Evolutionary conservation across 2,797 vertebrate species (phyloP), one percentile per base, ranked within the genome.

Genomic region (Bradypus variegatus): DNA sequence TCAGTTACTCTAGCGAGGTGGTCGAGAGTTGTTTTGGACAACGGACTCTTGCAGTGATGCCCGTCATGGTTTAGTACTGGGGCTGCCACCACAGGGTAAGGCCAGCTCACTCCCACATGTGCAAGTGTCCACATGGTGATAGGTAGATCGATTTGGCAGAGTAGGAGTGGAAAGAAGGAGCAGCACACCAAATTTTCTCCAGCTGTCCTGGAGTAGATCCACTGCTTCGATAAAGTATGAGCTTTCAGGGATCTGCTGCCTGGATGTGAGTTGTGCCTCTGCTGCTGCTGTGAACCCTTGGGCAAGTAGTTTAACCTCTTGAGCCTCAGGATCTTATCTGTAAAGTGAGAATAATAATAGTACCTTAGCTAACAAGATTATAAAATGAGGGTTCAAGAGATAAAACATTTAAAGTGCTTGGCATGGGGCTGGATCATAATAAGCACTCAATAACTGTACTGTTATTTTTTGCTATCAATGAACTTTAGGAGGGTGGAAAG

Each of bases 101-200:
- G 86, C 91, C 93, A 90, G 77, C 81, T 90, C 86, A 64, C 69
- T 87, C 16, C 77, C 92, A 62, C 72, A 21, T 70, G 78, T 93
- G 84, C 73, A 81, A 12, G 48, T 58, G 48, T 88, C 62, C 45
- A 10, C 1, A 0, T 86, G 87, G 72, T 64, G 36, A 84, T 45
- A 69, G 77, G 33, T 79, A 78, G 86, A 76, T 81, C 2, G 0
- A 2, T 88, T 86, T 93, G 92, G 73, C 60, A 62, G 78, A 27
- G 23, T 53, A 29, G 41, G 41, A 76, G 27, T 84, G 84, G 75
- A 83, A 92, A 89, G 64, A 88, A 64, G 75, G 89, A 92, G 3
- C 31, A 72, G 33, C 41, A 55, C 16, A 55, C 70, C 62, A n/a
- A 0, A 73, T 88, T 81, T 80, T 91, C 79, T 80, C 31, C 69